Evolutionary conservation across 23 tunicate species (phyloP), one percentile per base, ranked within the genome.

Genomic region (Halocynthia aurantium): DNA sequence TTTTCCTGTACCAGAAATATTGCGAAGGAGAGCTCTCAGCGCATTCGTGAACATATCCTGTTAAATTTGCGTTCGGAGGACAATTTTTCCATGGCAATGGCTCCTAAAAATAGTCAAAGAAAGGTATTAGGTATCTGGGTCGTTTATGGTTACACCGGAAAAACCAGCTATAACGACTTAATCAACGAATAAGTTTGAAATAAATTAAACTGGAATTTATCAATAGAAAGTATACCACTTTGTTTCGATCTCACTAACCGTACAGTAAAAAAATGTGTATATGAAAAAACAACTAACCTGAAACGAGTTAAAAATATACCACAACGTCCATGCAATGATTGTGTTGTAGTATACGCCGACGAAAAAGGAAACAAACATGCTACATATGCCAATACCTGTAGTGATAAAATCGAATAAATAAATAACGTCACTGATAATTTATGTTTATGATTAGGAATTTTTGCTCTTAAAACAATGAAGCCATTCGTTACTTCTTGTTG

Each of bases 281-380:
- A 60, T 2, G 4, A 60, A 60, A 60, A 4, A 18, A 15, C 2
- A 60, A 53, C 64, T n/a, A 13, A 74, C 78, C 78, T 74, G 78
- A 51, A 80, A 68, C 5, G 92, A 86, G 54, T 86, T 92, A 77
- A 84, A 84, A 61, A 92, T 66, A 71, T 92, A 92, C 86, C 86
- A 92, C 6, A 86, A 40, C 54, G 88, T 82, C 98, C 98, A 92
- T 7, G 92, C 98, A 8, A 92, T 86, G 71, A 92, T 92, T 20
- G 92, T 86, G 79, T 86, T 86, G 92, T 92, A 92, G 72, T 86
- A 92, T 82, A 86, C 81, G 50, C 92, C 92, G 53, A 92, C 84
- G 73, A 92, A 62, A 63, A 92, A 72, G 6, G 98, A 92, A 7
- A 92, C 88, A 57, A 79, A 83, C 82, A 92, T 68, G 56, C 98